These are phyloP conservation scores for Myiopsitta monachus DNA, from an alignment of 2,113 vertebrate genomes.

Conservation along the genomic window DNA sequence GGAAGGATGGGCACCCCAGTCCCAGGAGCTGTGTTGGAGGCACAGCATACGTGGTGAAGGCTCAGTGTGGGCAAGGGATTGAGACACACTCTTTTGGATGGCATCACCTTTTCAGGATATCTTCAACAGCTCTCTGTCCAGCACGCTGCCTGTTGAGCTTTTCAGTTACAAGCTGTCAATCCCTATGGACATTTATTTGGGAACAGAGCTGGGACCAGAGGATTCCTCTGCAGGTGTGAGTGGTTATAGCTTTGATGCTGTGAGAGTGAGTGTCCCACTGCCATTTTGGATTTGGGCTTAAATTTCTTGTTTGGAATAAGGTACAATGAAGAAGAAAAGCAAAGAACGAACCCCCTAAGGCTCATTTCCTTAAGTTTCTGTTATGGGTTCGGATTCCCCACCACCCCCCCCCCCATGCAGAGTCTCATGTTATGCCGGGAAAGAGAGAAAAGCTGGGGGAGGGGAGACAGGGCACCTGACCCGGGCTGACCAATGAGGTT, in stretches of 20 bases:
- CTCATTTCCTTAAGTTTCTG: neutral
- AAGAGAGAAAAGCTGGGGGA: too few species aligned
- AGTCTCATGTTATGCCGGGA: too few species aligned
- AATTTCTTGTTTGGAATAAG: neutral
- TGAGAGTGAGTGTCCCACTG: neutral
- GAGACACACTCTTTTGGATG: neutral
- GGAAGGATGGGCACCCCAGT: neutral
- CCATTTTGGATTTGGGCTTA: neutral
- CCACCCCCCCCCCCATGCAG: too few species aligned
- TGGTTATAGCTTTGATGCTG: neutral
- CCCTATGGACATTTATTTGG: neutral
- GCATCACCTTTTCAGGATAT: neutral
- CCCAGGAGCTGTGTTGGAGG: neutral
- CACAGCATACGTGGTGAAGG: neutral
- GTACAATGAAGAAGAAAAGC: neutral
- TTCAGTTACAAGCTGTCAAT: accelerated
- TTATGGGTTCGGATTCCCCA: too few species aligned
- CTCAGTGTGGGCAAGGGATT: neutral
- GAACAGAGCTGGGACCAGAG: neutral
- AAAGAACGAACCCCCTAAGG: neutral
- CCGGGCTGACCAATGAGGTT: too few species aligned
- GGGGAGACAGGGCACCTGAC: too few species aligned
- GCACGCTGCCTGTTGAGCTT: neutral
- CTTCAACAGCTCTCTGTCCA: neutral
- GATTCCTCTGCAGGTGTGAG: neutral